Evolutionary conservation across 2,797 vertebrate species (phyloP), one percentile per base, ranked within the genome.

Genomic region (Synaphobranchus kaupii): DNA sequence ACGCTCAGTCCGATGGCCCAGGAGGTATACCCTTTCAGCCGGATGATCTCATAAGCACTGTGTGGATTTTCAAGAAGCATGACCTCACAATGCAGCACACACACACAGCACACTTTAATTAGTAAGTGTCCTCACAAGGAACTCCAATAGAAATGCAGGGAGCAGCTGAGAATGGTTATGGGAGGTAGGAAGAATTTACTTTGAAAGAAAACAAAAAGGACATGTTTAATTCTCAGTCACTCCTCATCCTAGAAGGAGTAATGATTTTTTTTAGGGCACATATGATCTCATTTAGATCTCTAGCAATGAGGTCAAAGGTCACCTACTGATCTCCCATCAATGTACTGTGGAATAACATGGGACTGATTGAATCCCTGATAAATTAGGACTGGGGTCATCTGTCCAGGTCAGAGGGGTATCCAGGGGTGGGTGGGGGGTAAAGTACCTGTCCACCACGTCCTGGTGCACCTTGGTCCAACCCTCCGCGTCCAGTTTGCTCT

Each of bases 1-100:
- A 84, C 87, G 0, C 34, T 88, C 28, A 90, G 47, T 1, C 85
- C 87, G 73, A 31, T 86, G 0, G 52, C 85, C 28, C 3, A 85
- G 50, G 86, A 89, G 66, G 85, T 66, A 76, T 86, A 88, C 22
- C 34, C 83, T 56, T 89, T 87, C 84, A 87, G 58, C 17, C 39
- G 48, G 9, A 44, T 2, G 50, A 76, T 15, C 31, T 89, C 83
- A 82, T 85, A 87, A 48, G 54, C 76, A 83, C 86, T 87, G 85
- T 7, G 22, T 20, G 28, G 28, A 84, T 58, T 17, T 5, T 60
- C 28, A 50, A 50, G 22, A 85, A 31, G 58, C 34, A 8, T 83
- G 47, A 50, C 28, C 47, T 52, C n/a, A 56, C 54, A 82, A 82
- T 44, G 34, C 39, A 52, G 56, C 56, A 20, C 56, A 58, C 15